Evolutionary conservation across 2,113 vertebrate species (phyloP), one percentile per base, ranked within the genome.

Genomic region (Sminthopsis crassicaudata): DNA sequence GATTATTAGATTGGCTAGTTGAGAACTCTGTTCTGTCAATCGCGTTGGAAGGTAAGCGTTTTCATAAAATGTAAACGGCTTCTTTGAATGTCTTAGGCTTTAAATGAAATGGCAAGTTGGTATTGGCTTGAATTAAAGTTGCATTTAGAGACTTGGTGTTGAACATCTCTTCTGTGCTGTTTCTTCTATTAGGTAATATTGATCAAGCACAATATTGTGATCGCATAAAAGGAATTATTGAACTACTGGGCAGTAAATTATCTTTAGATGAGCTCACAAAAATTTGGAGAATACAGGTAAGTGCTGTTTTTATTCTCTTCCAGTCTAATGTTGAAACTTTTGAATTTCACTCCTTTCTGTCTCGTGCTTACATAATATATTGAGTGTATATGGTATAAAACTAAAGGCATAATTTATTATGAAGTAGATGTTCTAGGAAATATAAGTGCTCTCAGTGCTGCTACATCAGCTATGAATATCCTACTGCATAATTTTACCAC

Each of bases 151-250:
- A 94, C 16, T 89, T 30, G 27, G 3, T 36, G 67, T 94, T 92
- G 93, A 97, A 92, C 88, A 5, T 12, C 54, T 94, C 52, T 97
- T 54, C 48, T 97, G 2, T 90, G 48, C 23, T 94, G 42, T 96
- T 95, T 97, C 57, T 92, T 98, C 60, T 98, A 26, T 24, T 97
- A 99, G 99, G 99, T 94, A 99, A 99, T 96, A 99, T 99, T 98
- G 99, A 99, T 98, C 99, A 99, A 97, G 99, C 99, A 0, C 99
- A 99, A 91, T 99, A 99, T 98, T 99, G 99, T 98, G 99, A 99
- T 97, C 99, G 99, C 95, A 99, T 99, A 98, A 99, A 99, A 98
- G 99, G 99, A 98, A 99, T 99, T 98, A 99, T 99, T 98, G 99
- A 99, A 98, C 98, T 99, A 89, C 98, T 99, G 97, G 99, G 99